These are phyloP conservation scores for Gobionotothen gibberifrons DNA, from an alignment of 2,797 vertebrate species.

Conservation along the genomic window DNA sequence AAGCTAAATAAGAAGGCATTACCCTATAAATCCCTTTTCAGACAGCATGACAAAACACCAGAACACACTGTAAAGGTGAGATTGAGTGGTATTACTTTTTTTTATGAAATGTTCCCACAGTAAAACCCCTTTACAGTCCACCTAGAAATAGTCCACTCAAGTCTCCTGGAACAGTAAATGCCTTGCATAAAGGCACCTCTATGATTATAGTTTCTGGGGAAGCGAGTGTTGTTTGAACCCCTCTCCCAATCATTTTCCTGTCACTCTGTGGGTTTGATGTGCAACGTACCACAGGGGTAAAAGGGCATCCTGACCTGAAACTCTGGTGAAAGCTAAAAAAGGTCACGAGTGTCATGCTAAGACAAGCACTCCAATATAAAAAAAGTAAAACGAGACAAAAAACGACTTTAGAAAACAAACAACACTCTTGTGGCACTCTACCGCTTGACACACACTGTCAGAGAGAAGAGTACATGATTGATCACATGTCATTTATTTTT, in stretches of 20 bases:
- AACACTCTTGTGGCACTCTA: conserved; percentile 19
- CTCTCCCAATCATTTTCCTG: conserved; percentile 46
- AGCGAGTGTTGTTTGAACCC: conserved; percentile 41
- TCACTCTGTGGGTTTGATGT: conserved; percentile 43
- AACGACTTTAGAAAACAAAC: conserved; percentile 23
- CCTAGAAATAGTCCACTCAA: conserved; percentile 5
- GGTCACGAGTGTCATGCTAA: conserved; percentile 36
- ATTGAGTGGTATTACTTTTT: background rate
- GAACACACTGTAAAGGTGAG: background rate
- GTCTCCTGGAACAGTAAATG: conserved; percentile 33
- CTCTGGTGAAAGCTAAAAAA: conserved; percentile 41
- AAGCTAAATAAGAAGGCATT: background rate
- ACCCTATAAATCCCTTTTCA: background rate
- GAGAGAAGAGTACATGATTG: conserved; percentile 53
- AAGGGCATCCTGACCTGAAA: conserved; percentile 42
- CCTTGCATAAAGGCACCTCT: conserved; percentile 21
- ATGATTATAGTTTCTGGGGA: conserved; percentile 28
- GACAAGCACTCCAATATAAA: conserved; percentile 22
- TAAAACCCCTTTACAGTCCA: conserved; percentile 12
- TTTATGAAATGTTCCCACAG: background rate
- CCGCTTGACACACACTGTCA: conserved; percentile 55
- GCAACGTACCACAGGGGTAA: conserved; percentile 25
- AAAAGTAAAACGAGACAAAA: conserved; percentile 21
- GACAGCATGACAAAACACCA: background rate
- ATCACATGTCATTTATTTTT: conserved; percentile 61